Percentiles rank a stretch among this genome's conserved stretches.
These are phyloP conservation scores for Nothoprocta pentlandii DNA, from an alignment of 2,113 vertebrate species.

Conservation along the genomic window DNA sequence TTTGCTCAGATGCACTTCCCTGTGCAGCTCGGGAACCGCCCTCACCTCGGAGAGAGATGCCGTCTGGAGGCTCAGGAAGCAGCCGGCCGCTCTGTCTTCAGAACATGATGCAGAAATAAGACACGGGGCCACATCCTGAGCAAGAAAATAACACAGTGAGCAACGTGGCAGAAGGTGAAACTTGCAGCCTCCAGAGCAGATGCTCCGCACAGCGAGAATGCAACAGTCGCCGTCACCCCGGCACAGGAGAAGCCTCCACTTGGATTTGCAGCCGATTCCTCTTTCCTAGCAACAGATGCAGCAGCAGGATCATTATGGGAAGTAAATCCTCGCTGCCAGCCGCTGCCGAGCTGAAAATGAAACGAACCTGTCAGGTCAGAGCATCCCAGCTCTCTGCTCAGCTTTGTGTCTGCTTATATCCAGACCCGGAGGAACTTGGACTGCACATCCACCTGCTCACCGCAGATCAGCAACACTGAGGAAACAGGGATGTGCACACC, in stretches of 20 bases:
- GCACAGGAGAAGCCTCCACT: not conserved
- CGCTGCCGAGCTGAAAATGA: not conserved
- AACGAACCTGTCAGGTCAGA: fast-evolving
- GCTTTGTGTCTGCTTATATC: fast-evolving
- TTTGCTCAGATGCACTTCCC: not conserved
- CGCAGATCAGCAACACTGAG: fast-evolving
- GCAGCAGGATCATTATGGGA: not conserved
- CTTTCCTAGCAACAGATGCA: fast-evolving
- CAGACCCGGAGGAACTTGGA: not conserved
- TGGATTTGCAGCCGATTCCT: not conserved
- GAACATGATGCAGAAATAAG: fast-evolving
- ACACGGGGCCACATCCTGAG: not conserved
- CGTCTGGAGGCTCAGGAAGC: not conserved
- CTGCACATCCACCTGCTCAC: no score
- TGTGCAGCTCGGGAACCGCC: not conserved
- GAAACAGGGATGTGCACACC: fast-evolving
- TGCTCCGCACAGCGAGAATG: not conserved
- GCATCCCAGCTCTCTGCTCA: not conserved
- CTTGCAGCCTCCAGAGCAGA: not conserved
- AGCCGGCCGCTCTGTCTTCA: not conserved
- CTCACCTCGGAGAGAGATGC: not conserved
- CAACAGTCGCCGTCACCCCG: not conserved
- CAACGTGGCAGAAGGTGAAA: not conserved
- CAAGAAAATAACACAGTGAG: not conserved
- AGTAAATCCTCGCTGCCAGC: not conserved